These are phyloP conservation scores for Anoplopoma fimbria DNA, from an alignment of 2,113 vertebrate genomes.

Conservation along the genomic window DNA sequence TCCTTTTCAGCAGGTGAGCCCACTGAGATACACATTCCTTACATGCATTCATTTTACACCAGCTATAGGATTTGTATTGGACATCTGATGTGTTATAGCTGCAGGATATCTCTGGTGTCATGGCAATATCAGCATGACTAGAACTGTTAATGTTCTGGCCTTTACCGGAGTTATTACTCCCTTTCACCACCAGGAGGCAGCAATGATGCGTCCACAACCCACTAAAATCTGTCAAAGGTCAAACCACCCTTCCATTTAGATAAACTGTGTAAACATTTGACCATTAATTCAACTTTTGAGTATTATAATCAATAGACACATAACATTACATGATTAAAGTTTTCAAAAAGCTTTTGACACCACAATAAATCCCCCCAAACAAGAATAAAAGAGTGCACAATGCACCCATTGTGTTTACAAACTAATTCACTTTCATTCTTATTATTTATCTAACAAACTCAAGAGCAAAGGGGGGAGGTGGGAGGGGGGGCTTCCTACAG, in stretches of 20 bases:
- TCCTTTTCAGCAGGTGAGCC: too few relatives aligned
- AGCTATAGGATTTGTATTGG: neutral
- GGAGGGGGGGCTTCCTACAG: neutral
- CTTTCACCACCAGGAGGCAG: conserved; percentile 51
- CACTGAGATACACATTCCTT: neutral
- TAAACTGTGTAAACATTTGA: neutral
- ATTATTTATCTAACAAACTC: neutral
- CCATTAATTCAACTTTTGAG: neutral
- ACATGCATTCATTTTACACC: neutral
- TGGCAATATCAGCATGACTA: neutral
- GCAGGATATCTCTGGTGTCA: neutral
- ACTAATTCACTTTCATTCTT: neutral
- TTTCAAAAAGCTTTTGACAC: neutral
- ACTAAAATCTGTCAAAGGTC: conserved; percentile 34
- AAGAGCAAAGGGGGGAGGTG: neutral
- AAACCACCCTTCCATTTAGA: neutral
- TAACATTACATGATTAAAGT: neutral
- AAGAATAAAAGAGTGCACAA: neutral
- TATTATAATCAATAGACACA: neutral
- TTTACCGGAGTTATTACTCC: neutral
- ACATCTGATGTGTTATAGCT: neutral
- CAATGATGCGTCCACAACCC: neutral
- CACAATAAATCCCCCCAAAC: neutral
- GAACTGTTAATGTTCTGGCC: neutral
- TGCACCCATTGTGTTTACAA: neutral